A percentile compares a stretch with the other conserved stretches of the same genome.
Conservation (phyloP, 2,797 vertebrate species). For the Phoebastria nigripes region DNA sequence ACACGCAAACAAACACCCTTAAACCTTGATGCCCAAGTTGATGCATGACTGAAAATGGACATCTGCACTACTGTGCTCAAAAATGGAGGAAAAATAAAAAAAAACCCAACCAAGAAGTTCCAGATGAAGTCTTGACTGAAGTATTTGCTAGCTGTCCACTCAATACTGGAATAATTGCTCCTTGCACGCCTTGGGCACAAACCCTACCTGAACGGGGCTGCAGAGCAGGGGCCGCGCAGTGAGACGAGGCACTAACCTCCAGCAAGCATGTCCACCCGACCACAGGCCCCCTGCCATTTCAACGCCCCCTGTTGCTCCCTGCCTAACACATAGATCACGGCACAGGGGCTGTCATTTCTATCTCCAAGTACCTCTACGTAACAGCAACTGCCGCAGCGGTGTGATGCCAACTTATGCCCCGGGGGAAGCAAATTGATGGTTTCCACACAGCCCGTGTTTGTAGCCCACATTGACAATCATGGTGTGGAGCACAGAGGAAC, state of each 20-base stretch:
- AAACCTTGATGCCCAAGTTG: background rate
- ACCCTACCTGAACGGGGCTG: background rate
- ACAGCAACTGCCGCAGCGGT: background rate
- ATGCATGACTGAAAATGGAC: background rate
- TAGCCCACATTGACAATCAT: background rate
- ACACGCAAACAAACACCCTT: background rate
- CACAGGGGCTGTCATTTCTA: background rate
- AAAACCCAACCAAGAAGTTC: background rate
- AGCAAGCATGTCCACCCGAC: rapidly evolving
- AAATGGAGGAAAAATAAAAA: background rate
- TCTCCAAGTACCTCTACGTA: rapidly evolving
- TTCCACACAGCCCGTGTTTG: background rate
- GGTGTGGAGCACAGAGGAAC: background rate
- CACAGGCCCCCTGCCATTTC: background rate
- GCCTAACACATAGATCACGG: background rate
- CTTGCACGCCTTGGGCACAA: rapidly evolving
- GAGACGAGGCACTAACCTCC: background rate
- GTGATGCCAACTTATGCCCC: background rate
- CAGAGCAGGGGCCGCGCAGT: background rate
- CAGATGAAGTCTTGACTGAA: background rate
- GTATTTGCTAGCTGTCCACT: background rate
- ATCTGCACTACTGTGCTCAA: background rate
- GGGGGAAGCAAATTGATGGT: background rate
- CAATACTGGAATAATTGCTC: background rate
- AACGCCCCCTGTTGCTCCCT: background rate